Percentiles rank a stretch among this genome's conserved stretches.
Evolutionary conservation across 2,113 vertebrate species (phyloP).

Genomic region (Ptilonorhynchus violaceus): DNA sequence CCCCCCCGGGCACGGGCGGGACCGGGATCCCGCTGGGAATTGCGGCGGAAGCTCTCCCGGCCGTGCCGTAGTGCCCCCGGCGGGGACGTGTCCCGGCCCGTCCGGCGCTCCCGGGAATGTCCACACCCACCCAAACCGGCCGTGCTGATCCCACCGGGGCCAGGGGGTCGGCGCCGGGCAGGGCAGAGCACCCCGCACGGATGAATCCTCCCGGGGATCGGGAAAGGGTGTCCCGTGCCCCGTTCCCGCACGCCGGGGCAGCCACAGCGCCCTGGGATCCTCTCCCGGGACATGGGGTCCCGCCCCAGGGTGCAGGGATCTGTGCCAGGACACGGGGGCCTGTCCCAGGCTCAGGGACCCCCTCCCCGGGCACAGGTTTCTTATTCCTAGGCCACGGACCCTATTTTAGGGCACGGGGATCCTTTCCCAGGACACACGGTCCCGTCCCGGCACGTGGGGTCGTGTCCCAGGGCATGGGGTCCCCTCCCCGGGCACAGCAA

Average conservation of each 20-base stretch:
- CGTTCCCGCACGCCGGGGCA: accelerated
- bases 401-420: background rate
- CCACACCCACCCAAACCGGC: background rate
- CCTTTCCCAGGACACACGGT: background rate
- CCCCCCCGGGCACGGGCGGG: background rate
- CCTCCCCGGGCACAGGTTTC: accelerated
- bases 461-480: background rate
- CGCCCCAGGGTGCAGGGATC: background rate
- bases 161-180: background rate
- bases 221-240: accelerated
- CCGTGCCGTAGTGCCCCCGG: accelerated
- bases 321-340: background rate
- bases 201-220: accelerated
- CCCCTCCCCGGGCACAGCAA: background rate
- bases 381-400: background rate
- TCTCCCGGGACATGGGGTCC: accelerated
- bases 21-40: accelerated
- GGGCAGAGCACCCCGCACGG: accelerated
- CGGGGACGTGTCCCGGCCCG: background rate
- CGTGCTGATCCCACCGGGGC: accelerated
- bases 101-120: background rate
- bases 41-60: background rate
- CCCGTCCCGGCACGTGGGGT: background rate
- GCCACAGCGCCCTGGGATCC: accelerated
- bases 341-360: background rate